Percentiles rank a stretch among this genome's conserved stretches.
Conservation (phyloP, 64 coral and sea anemone genomes). For the Porites lutea region DNA sequence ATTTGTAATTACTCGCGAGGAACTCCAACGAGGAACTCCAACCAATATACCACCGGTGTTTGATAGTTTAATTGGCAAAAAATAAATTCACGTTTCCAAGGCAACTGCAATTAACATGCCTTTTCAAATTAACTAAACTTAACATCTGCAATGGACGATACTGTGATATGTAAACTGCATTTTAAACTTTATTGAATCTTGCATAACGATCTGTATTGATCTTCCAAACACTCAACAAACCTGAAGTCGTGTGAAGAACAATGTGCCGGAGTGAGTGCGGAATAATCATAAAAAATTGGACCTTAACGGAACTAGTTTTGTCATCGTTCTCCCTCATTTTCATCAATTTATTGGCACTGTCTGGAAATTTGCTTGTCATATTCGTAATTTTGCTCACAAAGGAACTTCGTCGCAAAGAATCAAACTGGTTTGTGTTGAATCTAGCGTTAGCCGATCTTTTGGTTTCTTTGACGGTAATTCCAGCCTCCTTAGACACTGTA, state of each 20-base stretch:
- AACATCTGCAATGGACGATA: not conserved
- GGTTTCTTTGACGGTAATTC: slow-evolving; percentile 46
- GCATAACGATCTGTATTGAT: too few relatives aligned
- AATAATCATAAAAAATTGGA: slow-evolving; percentile 33
- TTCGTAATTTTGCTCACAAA: slow-evolving; percentile 40
- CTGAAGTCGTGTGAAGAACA: too few relatives aligned
- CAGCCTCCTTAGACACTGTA: slow-evolving; percentile 41
- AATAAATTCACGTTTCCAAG: not conserved
- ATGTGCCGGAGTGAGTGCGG: not conserved
- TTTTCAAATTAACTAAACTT: not conserved
- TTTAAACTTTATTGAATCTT: too few relatives aligned
- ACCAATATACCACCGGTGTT: too few relatives aligned
- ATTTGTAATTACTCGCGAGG: not conserved
- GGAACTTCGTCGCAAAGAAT: slow-evolving; percentile 57
- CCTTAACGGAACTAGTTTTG: not conserved
- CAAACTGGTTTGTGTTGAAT: slow-evolving; percentile 66
- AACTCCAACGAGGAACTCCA: not conserved
- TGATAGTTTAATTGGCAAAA: too few relatives aligned
- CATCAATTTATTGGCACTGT: slow-evolving; percentile 16
- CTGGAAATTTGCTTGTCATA: slow-evolving; percentile 62
- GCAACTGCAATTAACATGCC: not conserved
- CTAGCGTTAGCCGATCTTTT: slow-evolving; percentile 60
- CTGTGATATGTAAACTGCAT: too few relatives aligned
- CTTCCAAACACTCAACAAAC: too few relatives aligned
- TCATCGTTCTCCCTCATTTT: slow-evolving; percentile 14